Evolutionary conservation across 2,888 invertebrate species (phyloP).

Genomic region (Drosophila anomalata): DNA sequence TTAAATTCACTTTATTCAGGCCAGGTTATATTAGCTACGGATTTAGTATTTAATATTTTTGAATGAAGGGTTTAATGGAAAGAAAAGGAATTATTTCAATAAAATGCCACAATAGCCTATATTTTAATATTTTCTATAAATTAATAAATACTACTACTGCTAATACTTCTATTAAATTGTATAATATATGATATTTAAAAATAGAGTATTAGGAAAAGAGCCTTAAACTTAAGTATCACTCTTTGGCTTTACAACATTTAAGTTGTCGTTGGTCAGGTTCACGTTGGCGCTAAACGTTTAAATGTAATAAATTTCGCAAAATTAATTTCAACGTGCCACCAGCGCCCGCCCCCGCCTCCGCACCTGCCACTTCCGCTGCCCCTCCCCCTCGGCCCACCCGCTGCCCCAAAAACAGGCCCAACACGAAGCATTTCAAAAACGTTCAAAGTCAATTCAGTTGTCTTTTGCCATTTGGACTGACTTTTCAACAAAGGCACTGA

Average conservation of each 20-base stretch:
- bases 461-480: slow-evolving; percentile 17
- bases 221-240: background rate
- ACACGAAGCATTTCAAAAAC: slow-evolving; percentile 69
- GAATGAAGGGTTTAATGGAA: too few species aligned
- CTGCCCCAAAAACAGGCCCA: slow-evolving; percentile 11
- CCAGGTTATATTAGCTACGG: background rate
- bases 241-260: background rate
- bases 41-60: too few species aligned
- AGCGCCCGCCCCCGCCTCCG: slow-evolving; percentile 9
- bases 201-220: background rate
- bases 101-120: too few species aligned
- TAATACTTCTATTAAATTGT: too few species aligned
- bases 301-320: slow-evolving; percentile 72
- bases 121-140: too few species aligned
- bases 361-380: slow-evolving; percentile 9
- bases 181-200: background rate
- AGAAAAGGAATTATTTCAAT: too few species aligned
- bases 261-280: slow-evolving; percentile 66
- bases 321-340: slow-evolving; percentile 53
- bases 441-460: slow-evolving; percentile 28
- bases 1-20: background rate
- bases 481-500: slow-evolving; percentile 1
- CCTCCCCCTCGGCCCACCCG: background rate
- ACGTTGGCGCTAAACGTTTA: slow-evolving; percentile 45
- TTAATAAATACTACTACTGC: too few species aligned